Percentiles rank a stretch among this genome's conserved stretches.
Conservation (phyloP, 2,888 invertebrate species). For the Mesodorylaimus sp. region DNA sequence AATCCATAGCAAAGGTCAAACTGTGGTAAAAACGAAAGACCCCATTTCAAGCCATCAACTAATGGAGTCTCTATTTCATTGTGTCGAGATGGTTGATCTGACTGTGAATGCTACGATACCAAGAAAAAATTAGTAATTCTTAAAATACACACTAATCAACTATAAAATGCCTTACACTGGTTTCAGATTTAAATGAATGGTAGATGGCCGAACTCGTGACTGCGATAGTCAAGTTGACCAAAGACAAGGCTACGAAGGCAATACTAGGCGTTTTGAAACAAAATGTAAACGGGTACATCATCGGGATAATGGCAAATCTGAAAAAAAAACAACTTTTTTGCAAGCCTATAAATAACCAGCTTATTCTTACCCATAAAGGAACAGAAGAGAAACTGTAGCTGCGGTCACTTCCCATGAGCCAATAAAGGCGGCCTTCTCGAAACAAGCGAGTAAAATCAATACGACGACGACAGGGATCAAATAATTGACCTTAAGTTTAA, state of each 20-base stretch:
- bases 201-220: slow-evolving; percentile 32
- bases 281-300: slow-evolving; percentile 56
- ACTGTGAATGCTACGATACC: too few species aligned
- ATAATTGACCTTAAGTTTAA: slow-evolving; percentile 51
- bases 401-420: slow-evolving; percentile 34
- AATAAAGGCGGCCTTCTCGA: slow-evolving; percentile 58
- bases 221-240: slow-evolving; percentile 57
- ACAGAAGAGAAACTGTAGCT: slow-evolving; percentile 44
- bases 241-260: slow-evolving; percentile 62
- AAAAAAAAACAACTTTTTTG: too few species aligned
- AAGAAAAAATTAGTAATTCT: too few species aligned
- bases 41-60: too few species aligned
- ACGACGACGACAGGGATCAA: slow-evolving; percentile 41
- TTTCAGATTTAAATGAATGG: too few species aligned
- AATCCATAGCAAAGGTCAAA: too few species aligned
- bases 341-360: too few species aligned
- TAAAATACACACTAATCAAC: too few species aligned
- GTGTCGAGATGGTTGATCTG: too few species aligned
- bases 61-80: too few species aligned
- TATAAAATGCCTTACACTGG: too few species aligned
- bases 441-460: slow-evolving; percentile 54
- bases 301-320: slow-evolving; percentile 49
- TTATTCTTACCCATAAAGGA: slow-evolving; percentile 36
- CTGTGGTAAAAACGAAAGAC: too few species aligned
- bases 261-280: slow-evolving; percentile 56